A percentile compares a stretch with the other conserved stretches of the same genome.
Conservation (phyloP, 1,140 invertebrate genomes). For the Amyelois transitella region DNA sequence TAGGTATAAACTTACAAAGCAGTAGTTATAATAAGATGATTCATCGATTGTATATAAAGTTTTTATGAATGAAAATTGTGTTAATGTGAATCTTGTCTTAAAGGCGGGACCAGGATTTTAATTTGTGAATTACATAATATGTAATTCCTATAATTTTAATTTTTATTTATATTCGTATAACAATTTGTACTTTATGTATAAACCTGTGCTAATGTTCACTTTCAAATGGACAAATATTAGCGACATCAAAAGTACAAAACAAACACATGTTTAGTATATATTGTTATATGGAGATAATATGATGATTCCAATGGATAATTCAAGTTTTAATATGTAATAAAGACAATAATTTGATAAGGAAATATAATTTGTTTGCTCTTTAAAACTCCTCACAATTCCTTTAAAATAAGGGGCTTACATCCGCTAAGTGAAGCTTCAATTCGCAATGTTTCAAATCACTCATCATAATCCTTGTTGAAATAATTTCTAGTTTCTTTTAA, state of each 20-base stretch:
- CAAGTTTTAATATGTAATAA: not conserved
- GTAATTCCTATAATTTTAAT: not conserved
- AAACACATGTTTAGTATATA: not conserved
- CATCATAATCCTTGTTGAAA: too few relatives aligned
- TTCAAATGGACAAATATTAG: not conserved
- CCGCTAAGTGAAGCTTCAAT: too few relatives aligned
- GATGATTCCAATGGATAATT: not conserved
- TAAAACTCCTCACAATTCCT: too few relatives aligned
- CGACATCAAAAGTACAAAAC: not conserved
- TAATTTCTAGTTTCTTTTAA: too few relatives aligned
- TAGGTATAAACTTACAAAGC: too few relatives aligned
- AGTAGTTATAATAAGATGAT: too few relatives aligned
- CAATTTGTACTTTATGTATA: not conserved
- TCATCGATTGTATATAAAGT: too few relatives aligned
- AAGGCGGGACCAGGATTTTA: not conserved
- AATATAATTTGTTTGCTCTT: not conserved
- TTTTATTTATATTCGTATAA: not conserved
- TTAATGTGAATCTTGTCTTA: not conserved
- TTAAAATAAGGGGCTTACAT: too few relatives aligned
- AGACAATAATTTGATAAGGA: slow-evolving; percentile 2
- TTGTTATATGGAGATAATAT: not conserved
- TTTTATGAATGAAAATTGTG: too few relatives aligned
- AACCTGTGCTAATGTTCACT: not conserved
- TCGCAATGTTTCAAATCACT: too few relatives aligned
- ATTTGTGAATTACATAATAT: not conserved